These are phyloP conservation scores for Hylia prasina DNA, from an alignment of 2,113 vertebrate genomes.

Conservation along the genomic window DNA sequence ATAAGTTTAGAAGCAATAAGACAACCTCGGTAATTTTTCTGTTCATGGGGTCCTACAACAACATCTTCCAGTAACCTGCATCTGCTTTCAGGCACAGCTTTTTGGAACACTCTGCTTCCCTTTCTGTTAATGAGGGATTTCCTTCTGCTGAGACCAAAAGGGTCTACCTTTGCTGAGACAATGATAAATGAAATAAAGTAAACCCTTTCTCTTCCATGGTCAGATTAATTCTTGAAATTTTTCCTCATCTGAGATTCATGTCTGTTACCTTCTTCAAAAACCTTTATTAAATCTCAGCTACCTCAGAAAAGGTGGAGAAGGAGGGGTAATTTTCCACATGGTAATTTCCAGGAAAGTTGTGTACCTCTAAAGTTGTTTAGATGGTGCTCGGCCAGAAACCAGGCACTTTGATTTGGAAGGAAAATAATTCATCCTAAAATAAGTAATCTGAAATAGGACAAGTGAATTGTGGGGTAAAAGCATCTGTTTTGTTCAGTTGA, in stretches of 20 bases:
- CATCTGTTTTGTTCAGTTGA: background rate
- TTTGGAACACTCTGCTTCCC: background rate
- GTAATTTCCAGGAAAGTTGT: background rate
- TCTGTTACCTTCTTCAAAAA: background rate
- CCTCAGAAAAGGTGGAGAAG: background rate
- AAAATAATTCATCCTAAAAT: background rate
- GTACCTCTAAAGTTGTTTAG: background rate
- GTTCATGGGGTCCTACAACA: background rate
- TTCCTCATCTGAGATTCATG: background rate
- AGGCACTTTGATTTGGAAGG: background rate
- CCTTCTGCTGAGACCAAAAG: background rate
- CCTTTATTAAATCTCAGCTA: background rate
- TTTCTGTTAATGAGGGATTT: background rate
- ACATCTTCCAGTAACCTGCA: slow-evolving; percentile 32
- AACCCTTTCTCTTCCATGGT: background rate
- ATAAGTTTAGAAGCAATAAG: background rate
- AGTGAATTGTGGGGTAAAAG: background rate
- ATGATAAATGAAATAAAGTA: background rate
- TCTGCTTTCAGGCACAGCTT: background rate
- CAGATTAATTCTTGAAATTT: background rate
- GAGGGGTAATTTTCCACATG: background rate
- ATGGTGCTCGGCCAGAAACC: accelerated
- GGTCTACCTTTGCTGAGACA: background rate
- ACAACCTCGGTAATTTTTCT: background rate
- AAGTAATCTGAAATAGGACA: background rate